A percentile compares a stretch with the other conserved stretches of the same genome.
Conservation (phyloP, 2,888 invertebrate genomes). For the Phasia obesa region DNA sequence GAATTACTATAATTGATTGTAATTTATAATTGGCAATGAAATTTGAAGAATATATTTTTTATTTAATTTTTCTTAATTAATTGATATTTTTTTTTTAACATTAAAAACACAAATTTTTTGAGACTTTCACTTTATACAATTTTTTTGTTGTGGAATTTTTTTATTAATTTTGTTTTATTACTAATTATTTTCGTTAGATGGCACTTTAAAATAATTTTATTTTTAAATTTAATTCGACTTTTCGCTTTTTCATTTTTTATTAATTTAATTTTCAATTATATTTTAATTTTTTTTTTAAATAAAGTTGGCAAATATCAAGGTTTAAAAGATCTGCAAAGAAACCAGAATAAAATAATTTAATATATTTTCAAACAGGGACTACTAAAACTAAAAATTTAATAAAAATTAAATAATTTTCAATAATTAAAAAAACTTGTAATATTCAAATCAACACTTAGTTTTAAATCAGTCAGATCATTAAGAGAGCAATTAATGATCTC, state of each 20-base stretch:
- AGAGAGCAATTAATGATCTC: no score
- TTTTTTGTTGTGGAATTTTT: neutral
- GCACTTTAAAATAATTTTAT: conserved; percentile 51
- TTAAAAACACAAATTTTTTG: neutral
- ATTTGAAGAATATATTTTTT: no score
- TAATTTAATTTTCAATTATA: neutral
- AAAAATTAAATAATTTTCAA: no score
- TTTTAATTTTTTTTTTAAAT: conserved; percentile 10
- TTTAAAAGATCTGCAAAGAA: no score
- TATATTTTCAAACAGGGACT: neutral
- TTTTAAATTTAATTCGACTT: neutral
- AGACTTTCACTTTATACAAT: neutral
- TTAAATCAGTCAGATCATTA: no score
- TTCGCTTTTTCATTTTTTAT: neutral
- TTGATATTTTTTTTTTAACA: neutral
- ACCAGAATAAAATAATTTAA: no score
- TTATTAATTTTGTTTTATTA: neutral
- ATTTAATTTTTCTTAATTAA: neutral
- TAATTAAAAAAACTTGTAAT: no score
- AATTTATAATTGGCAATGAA: no score
- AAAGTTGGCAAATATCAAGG: neutral
- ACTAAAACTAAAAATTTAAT: no score
- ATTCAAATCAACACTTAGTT: no score
- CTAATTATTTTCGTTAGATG: conserved; percentile 44
- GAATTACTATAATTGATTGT: neutral